Conservation (phyloP, 2,888 invertebrate species). For the Himalopsyche anomala region DNA sequence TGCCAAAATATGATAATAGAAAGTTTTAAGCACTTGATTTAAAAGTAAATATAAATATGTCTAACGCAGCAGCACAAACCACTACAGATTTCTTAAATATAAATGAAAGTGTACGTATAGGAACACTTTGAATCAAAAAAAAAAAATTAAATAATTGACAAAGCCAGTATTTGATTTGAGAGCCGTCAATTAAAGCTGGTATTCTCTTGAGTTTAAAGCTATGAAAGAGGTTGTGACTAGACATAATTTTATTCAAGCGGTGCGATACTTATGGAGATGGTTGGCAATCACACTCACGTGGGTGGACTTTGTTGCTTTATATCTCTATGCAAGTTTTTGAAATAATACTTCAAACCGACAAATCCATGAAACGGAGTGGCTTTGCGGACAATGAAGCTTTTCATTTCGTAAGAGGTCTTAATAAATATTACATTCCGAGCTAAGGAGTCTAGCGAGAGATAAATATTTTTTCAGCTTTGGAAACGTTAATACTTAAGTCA, state of each 20-base stretch:
- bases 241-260: constrained; percentile 23
- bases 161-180: background rate
- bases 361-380: constrained; percentile 50
- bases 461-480: too few relatives aligned
- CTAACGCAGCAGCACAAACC: too few relatives aligned
- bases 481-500: too few relatives aligned
- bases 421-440: constrained; percentile 14
- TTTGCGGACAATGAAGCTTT: constrained; percentile 47
- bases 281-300: background rate
- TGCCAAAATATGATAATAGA: too few relatives aligned
- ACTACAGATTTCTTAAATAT: too few relatives aligned
- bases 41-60: too few relatives aligned
- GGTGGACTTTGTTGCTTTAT: constrained; percentile 7
- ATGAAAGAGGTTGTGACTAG: constrained; percentile 16
- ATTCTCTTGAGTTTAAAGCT: background rate
- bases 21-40: too few relatives aligned
- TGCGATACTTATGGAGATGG: background rate
- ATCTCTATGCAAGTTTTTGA: constrained; percentile 8
- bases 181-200: constrained; percentile 14
- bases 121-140: too few relatives aligned
- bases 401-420: constrained; percentile 50
- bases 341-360: constrained; percentile 51
- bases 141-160: too few relatives aligned
- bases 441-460: background rate
- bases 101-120: too few relatives aligned